Base-by-base conservation (phyloP, 2,888 invertebrate species). In the Mimachlamys varia region DNA sequence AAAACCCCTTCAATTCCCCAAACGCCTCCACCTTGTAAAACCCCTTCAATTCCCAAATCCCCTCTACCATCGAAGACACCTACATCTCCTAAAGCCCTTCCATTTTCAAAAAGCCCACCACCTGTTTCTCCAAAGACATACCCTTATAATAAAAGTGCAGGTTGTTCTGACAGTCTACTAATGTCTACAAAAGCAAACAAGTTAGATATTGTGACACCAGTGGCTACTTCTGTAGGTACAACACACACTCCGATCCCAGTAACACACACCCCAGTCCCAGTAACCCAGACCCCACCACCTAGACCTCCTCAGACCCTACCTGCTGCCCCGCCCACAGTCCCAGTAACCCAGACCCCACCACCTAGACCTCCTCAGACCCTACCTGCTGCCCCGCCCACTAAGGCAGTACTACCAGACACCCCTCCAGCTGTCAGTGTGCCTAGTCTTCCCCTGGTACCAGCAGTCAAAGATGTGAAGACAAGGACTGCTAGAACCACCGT, bases 401-500 rank as follows among this genome's bases (percentile, higher is more conserved):
- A 88, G 49, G 88, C 88, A 49, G 27, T 88, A 12, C 50, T 53
- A n/a, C 53, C 88, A 44, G 88, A 50, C 15, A 88, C 53, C 53
- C n/a, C 88, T 22, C 53, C 88, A 88, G 88, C 53, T 88, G 53
- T 49, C 53, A 76, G 76, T 76, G 76, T 76, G 76, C 76, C 76
- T 13, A 76, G 76, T 76, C 76, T 76, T 1, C 76, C 76, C 76
- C 33, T 76, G 76, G 76, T 76, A 33, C 76, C 76, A 76, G 53
- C 88, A 50, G 88, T 88, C 13, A 88, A 49, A 49, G 49, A 88
- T 49, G 88, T 27, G 19, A 53, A 53, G 50, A 33, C 33, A 58
- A 76, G 44, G 44, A 76, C 76, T 27, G 88, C 89, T 62, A 50
- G 88, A 88, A 62, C 91, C 49, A 58, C 88, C 19, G n/a, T 88